phyloP scores from a whole-genome alignment of 2,888 invertebrate genomes.

The Nephrotoma flavescens region DNA sequence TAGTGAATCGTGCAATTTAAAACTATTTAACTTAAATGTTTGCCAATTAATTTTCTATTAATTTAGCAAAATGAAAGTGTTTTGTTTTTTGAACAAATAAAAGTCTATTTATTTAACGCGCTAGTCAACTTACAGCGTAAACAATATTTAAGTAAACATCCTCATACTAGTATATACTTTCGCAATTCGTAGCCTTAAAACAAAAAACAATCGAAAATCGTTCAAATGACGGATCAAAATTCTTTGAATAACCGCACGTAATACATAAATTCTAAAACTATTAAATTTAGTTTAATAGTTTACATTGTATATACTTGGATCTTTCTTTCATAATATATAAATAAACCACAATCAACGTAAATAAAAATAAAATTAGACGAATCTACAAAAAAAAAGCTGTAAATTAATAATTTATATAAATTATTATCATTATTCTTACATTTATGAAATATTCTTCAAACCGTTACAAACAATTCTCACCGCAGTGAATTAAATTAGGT shows the following conservation, averaged over 20 bases:
- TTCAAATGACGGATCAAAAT: background rate
- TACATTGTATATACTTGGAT: background rate
- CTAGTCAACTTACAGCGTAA: too few species aligned
- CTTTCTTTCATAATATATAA: background rate
- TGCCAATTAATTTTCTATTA: too few species aligned
- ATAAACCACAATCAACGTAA: background rate
- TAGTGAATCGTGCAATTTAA: too few species aligned
- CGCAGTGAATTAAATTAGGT: background rate
- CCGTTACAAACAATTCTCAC: background rate
- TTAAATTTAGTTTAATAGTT: background rate
- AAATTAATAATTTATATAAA: background rate
- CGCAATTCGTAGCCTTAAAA: too few species aligned
- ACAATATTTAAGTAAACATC: too few species aligned
- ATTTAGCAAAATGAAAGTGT: too few species aligned
- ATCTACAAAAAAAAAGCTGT: background rate
- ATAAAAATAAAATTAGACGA: background rate
- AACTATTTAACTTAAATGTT: too few species aligned
- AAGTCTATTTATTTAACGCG: too few species aligned
- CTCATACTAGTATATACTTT: too few species aligned
- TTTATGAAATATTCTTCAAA: background rate
- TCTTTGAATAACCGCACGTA: background rate
- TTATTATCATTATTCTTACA: background rate
- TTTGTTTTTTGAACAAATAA: too few species aligned
- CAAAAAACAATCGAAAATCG: too few species aligned
- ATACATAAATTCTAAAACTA: background rate